Evolutionary conservation across 2,113 vertebrate genomes (phyloP), one percentile per base, ranked within the genome.

Genomic region (Erythrocercus mccallii): DNA sequence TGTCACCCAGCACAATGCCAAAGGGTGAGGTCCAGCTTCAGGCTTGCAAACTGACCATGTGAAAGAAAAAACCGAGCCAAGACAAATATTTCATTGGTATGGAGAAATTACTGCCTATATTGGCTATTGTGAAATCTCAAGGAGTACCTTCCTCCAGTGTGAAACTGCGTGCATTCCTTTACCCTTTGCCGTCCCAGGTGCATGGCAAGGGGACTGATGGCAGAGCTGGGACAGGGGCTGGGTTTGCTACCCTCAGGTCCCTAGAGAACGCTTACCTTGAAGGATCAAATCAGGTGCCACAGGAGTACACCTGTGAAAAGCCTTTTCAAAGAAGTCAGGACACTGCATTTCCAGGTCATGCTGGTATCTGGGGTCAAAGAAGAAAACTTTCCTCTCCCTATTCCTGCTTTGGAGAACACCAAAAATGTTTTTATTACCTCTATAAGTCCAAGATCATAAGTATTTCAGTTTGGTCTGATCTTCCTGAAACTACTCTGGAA

Each of bases 201-300:
- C 37, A 17, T 0, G 1, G 51, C 53, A 69, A 48, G 0, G 5
- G 38, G 51, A 68, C 12, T 4, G 6, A 77, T 12, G 54, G 69
- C 37, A 81, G 33, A 18, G 30, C 44, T 53, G 45, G 30, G 37
- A 31, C 28, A 69, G 37, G 5, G 11, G 18, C 15, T 44, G 24
- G 14, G 9, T 30, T 13, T 72, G 28, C 2, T 3, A 30, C 8
- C 35, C 16, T 48, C 38, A 50, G 47, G 15, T 7, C 13, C n/a
- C 64, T 62, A 7, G 10, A 61, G 33, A 69, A 60, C 25, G 53
- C 28, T 66, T 16, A 57, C 15, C 19, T 45, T 28, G 24, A 86
- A 84, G 33, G 47, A 51, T 38, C 35, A 53, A 15, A 54, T 33
- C 23, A 53, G 30, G 16, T 54, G n/a, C 61, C 73, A 81, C 40